phyloP scores from a whole-genome alignment of 2,113 vertebrate species.

The Dasyprocta punctata region DNA sequence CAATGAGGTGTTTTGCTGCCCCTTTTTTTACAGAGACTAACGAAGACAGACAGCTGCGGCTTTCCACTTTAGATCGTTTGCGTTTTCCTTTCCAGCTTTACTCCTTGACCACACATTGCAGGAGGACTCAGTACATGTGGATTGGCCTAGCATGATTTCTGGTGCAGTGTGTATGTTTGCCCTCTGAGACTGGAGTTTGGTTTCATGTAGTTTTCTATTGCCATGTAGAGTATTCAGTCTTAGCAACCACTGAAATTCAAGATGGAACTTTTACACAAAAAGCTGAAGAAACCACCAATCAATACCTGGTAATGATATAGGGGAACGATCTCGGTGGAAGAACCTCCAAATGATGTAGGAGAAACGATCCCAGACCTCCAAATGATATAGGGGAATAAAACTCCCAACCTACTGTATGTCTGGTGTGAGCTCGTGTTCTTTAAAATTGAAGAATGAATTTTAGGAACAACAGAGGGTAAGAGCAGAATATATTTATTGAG shows the following conservation, averaged over 20 bases:
- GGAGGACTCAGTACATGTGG: conserved; percentile 58
- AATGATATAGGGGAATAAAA: too few relatives aligned
- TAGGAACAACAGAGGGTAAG: too few relatives aligned
- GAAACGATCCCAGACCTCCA: too few relatives aligned
- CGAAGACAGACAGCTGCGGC: not conserved
- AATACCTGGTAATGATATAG: too few relatives aligned
- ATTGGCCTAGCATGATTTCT: not conserved
- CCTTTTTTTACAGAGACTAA: not conserved
- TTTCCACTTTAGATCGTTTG: not conserved
- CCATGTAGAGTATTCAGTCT: not conserved
- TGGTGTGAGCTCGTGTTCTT: too few relatives aligned
- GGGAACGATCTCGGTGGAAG: too few relatives aligned
- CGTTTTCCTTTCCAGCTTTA: conserved; percentile 67
- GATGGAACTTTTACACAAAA: not conserved
- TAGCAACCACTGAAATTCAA: conserved; percentile 68
- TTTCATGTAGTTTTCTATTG: conserved; percentile 55
- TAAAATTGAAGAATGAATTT: too few relatives aligned
- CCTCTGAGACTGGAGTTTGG: not conserved
- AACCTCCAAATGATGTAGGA: too few relatives aligned
- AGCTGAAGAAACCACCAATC: conserved; percentile 52
- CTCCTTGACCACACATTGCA: conserved; percentile 56
- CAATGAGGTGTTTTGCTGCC: not conserved
- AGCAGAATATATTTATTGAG: too few relatives aligned
- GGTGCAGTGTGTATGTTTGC: conserved; percentile 19
- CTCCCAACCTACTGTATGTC: too few relatives aligned